Evolutionary conservation across 1,140 invertebrate species (phyloP), one percentile per base, ranked within the genome.

Genomic region (Rhizoglyphus robini): DNA sequence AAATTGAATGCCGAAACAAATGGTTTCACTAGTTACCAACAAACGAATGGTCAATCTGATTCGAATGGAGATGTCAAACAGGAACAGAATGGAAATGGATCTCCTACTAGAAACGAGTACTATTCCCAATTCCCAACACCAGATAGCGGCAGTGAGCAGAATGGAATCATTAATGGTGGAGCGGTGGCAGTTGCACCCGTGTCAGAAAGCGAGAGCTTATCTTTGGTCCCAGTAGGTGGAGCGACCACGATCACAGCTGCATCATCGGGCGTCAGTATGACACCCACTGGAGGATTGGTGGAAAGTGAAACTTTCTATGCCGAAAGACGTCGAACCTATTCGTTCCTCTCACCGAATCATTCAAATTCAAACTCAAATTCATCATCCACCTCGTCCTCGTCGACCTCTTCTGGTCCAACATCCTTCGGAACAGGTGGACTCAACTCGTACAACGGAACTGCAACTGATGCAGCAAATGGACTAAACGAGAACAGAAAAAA

Each of bases 241-340:
- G 20, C 15, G 23, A 46, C 51, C 8, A 54, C 20, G 23, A 54
- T 5, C 51, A 54, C 31, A 8, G 51, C 51, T 23, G 15, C 8
- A 11, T 11, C 51, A 15, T 46, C 41, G 41, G 41, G 15, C 15
- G 41, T 46, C n/a, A 32, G 8, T 8, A 32, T 54, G 51, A 54
- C 8, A 5, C 51, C 51, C 8, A 8, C 36, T 32, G 58, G 58
- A 15, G n/a, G 58, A 34, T 34, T 60, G 2, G 30, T 60, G 23
- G 58, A 60, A 46, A 60, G 58, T 60, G 58, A 60, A 46, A 60
- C 58, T 11, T 60, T 38, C 58, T 60, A 20, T 32, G 8, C 11
- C 36, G 58, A 60, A 60, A 18, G 58, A 32, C 58, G 58, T 1
- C 58, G 58, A n/a, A 54, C 51, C 8, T 60, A 60, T 46, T 29